phyloP scores from a whole-genome alignment of 2,113 vertebrate species.

The Embiotoca jacksoni region DNA sequence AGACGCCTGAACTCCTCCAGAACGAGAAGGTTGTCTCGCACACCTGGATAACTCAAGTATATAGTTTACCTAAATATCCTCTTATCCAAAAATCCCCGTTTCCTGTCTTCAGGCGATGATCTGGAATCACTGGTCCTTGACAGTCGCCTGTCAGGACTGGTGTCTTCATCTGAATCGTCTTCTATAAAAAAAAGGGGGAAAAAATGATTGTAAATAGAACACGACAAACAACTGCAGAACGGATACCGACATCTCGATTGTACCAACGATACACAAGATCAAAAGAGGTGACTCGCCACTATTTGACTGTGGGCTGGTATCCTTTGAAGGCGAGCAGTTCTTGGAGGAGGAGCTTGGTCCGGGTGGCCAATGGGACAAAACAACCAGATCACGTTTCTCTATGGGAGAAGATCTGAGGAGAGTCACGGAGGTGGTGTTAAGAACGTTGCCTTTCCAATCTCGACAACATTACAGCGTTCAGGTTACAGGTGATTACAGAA shows the following conservation, averaged over 20 bases:
- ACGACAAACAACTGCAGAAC: neutral
- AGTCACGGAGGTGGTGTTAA: conserved; percentile 8
- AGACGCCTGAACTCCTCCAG: neutral
- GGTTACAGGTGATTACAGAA: neutral
- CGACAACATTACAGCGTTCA: neutral
- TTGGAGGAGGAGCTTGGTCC: conserved; percentile 74
- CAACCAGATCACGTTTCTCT: conserved; percentile 84
- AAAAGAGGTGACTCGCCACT: conserved; percentile 33
- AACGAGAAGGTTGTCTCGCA: neutral
- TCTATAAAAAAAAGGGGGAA: conserved; percentile 31
- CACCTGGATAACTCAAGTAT: neutral
- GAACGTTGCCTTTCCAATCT: neutral
- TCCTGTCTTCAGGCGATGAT: conserved; percentile 62
- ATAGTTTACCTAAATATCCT: conserved; percentile 56
- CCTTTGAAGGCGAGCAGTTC: conserved; percentile 62
- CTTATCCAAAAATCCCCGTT: conserved; percentile 59
- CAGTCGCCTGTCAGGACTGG: conserved; percentile 55
- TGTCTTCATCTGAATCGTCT: conserved; percentile 51
- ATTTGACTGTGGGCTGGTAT: conserved; percentile 65
- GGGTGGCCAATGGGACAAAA: conserved; percentile 84
- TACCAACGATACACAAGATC: neutral
- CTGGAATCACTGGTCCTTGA: conserved; percentile 58
- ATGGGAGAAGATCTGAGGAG: conserved; percentile 81
- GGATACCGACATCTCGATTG: too few relatives aligned
- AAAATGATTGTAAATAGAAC: neutral